Evolutionary conservation across 2,113 vertebrate genomes (phyloP), one percentile per base, ranked within the genome.

Genomic region (Sylvietta virens): DNA sequence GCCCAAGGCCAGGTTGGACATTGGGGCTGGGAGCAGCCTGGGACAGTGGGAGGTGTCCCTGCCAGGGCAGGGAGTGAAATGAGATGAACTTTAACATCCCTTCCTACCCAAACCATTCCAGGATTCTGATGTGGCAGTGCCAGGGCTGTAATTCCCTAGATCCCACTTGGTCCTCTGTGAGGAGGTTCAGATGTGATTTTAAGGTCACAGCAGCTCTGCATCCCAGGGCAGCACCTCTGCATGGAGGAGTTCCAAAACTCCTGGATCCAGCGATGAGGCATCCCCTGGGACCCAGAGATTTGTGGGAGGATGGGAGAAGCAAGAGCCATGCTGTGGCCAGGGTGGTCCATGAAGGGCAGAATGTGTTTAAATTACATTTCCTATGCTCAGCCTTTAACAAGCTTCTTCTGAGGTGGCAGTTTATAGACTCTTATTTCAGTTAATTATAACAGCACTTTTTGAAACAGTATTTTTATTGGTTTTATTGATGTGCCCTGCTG

Each of bases 141-240:
- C 15, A 4, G 54, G 30, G 42, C 40, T 64, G 53, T 13, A 19
- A 16, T 31, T 28, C 37, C 58, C 37, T 14, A 3, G 23, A 40
- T 16, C 57, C 10, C 26, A 0, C 16, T 18, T 27, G 24, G 8
- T n/a, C 19, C n/a, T 22, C 9, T 16, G 0, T 0, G 0, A 15
- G 10, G 26, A 33, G 24, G 0, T 35, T 65, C 0, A 3, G 62
- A 1, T 60, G 50, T 1, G 10, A 4, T 5, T 62, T 26, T 57
- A n/a, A 30, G 47, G 64, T n/a, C 19, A 3, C 64, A 10, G 6
- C 35, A 47, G 4, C 42, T 42, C 72, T 30, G 2, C 24, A 2
- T 20, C 47, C 58, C 5, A 1, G 37, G 42, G 21, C 66, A 66
- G 22, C 64, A 16, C 6, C 44, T 67, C 70, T 33, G n/a, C 13